A percentile compares a stretch with the other conserved stretches of the same genome.
Conservation (phyloP, 2,113 vertebrate species). For the Embiotoca jacksoni region DNA sequence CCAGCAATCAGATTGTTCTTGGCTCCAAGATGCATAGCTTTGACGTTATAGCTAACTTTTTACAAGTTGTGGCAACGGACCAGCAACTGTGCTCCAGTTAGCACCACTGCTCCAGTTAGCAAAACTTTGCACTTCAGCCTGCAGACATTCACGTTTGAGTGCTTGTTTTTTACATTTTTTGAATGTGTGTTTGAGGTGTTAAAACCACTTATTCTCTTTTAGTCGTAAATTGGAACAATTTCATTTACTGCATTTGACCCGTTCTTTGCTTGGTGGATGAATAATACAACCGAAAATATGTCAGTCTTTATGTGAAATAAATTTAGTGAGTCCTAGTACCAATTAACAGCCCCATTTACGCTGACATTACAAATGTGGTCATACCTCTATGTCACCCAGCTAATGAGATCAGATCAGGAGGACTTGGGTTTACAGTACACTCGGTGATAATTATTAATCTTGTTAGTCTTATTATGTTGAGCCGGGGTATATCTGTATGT, state of each 20-base stretch:
- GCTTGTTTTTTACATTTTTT: neutral
- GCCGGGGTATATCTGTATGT: neutral
- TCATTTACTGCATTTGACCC: conserved; percentile 10
- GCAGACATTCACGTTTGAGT: conserved; percentile 15
- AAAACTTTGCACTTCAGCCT: conserved; percentile 25
- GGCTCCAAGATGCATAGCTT: conserved; percentile 47
- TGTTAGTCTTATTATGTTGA: neutral
- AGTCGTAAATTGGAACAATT: neutral
- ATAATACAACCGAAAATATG: neutral
- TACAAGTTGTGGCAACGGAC: conserved; percentile 46
- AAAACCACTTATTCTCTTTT: neutral
- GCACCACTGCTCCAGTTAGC: conserved; percentile 61
- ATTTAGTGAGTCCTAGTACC: neutral
- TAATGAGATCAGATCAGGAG: neutral
- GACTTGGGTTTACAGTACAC: neutral
- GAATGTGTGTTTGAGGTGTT: neutral
- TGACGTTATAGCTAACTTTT: conserved; percentile 56
- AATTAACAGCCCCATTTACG: neutral
- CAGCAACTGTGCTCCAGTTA: conserved; percentile 66
- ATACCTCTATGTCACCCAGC: conserved; percentile 1
- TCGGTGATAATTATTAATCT: neutral
- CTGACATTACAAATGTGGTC: neutral
- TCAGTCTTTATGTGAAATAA: neutral
- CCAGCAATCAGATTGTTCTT: conserved; percentile 41
- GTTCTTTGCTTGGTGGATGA: neutral